phyloP scores from a whole-genome alignment of 1,140 invertebrate genomes.

The Colletes latitarsis region DNA sequence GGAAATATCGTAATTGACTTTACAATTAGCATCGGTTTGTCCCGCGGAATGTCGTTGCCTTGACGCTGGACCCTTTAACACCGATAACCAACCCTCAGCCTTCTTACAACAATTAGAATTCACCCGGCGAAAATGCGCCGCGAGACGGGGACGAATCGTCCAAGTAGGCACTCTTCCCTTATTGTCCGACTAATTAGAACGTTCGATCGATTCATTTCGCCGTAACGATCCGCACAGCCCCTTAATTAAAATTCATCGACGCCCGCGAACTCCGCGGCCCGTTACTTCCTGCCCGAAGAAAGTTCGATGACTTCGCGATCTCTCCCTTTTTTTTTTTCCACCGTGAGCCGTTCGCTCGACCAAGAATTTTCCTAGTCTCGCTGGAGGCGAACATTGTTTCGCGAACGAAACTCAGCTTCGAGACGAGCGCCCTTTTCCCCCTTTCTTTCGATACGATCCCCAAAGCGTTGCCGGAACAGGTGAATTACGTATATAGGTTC shows the following conservation, averaged over 20 bases:
- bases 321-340: constrained; percentile 2
- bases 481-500: constrained; percentile 24
- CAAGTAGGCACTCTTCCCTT: constrained; percentile 29
- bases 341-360: neutral
- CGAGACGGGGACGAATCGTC: neutral
- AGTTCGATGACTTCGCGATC: constrained; percentile 46
- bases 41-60: constrained; percentile 35
- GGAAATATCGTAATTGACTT: constrained; percentile 70
- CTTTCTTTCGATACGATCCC: neutral
- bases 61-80: constrained; percentile 19
- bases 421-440: neutral
- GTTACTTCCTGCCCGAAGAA: neutral
- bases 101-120: constrained; percentile 62
- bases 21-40: constrained; percentile 65
- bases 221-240: constrained; percentile 52
- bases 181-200: constrained; percentile 67
- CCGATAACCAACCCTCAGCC: constrained; percentile 35
- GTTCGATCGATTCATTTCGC: constrained; percentile 62
- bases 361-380: constrained; percentile 30
- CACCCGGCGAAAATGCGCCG: constrained; percentile 17
- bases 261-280: constrained; percentile 5
- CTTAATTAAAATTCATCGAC: constrained; percentile 69
- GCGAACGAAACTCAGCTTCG: neutral
- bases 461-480: neutral
- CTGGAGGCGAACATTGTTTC: constrained; percentile 17